A percentile compares a stretch with the other conserved stretches of the same genome.
These are phyloP conservation scores for Sycobia sp. DNA, from an alignment of 1,140 invertebrate species.

Conservation along the genomic window DNA sequence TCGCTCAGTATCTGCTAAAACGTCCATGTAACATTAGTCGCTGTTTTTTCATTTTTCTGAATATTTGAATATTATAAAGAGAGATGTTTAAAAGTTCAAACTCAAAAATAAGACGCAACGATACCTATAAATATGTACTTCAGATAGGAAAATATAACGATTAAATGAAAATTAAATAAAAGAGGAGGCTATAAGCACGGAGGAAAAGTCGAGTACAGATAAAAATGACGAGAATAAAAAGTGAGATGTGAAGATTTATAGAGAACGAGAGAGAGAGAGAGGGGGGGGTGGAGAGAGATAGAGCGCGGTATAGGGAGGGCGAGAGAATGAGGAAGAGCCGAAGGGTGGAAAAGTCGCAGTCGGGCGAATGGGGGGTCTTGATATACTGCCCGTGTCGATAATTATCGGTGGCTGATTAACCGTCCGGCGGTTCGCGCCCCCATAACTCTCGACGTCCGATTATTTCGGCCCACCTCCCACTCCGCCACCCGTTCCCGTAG, in stretches of 20 bases:
- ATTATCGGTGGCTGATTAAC: slow-evolving; percentile 65
- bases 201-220: background rate
- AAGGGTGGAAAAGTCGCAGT: slow-evolving; percentile 36
- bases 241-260: background rate
- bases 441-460: slow-evolving; percentile 62
- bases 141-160: too few relatives aligned
- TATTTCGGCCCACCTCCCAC: slow-evolving; percentile 58
- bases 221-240: slow-evolving; percentile 12
- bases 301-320: background rate
- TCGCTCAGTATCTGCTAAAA: too few relatives aligned
- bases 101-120: too few relatives aligned
- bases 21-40: too few relatives aligned
- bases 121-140: too few relatives aligned
- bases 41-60: too few relatives aligned
- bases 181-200: too few relatives aligned
- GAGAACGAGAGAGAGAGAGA: slow-evolving; percentile 39
- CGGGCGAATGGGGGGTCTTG: slow-evolving; percentile 45
- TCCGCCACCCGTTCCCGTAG: background rate
- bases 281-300: slow-evolving; percentile 29
- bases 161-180: too few relatives aligned
- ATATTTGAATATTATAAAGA: too few relatives aligned
- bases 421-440: slow-evolving; percentile 61
- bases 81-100: too few relatives aligned
- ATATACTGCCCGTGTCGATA: slow-evolving; percentile 62
- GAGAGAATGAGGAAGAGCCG: slow-evolving; percentile 24